phyloP scores from a whole-genome alignment of 2,797 vertebrate species.

The Anguilla anguilla region DNA sequence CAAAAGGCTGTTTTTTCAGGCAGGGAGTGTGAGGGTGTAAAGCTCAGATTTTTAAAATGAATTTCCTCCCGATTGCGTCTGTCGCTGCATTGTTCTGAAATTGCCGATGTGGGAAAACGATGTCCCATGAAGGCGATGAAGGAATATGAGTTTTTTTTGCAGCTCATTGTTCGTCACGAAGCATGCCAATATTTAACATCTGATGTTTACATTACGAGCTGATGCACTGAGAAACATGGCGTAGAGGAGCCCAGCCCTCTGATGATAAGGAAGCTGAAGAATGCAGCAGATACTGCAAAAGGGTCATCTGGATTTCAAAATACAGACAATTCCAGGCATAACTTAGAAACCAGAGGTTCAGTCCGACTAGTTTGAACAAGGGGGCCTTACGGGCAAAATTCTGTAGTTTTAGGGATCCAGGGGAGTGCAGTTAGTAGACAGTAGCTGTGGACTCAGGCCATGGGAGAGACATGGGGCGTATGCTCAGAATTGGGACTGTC shows the following conservation, averaged over 20 bases:
- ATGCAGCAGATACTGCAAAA: conserved; percentile 20
- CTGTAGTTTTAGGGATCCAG: background rate
- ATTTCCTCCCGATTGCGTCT: conserved; percentile 17
- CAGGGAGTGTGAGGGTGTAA: conserved; percentile 10
- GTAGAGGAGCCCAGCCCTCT: conserved; percentile 33
- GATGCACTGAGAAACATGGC: conserved; percentile 62
- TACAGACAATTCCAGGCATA: background rate
- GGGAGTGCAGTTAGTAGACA: background rate
- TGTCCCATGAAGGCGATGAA: conserved; percentile 17
- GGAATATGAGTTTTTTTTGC: background rate
- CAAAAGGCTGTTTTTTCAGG: conserved; percentile 7
- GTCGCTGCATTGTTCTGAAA: conserved; percentile 49
- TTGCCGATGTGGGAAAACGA: background rate
- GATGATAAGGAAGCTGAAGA: conserved; percentile 33
- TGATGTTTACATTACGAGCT: conserved; percentile 42
- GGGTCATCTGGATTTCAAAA: background rate
- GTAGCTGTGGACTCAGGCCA: background rate
- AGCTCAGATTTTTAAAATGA: background rate
- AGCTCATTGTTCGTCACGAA: conserved; percentile 58
- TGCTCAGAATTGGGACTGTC: background rate
- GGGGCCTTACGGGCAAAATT: background rate
- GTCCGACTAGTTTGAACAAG: background rate
- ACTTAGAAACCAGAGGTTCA: background rate
- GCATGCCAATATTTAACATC: conserved; percentile 14
- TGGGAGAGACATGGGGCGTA: background rate